These are phyloP conservation scores for Malacosoma neustria DNA, from an alignment of 2,888 invertebrate genomes.

Conservation along the genomic window DNA sequence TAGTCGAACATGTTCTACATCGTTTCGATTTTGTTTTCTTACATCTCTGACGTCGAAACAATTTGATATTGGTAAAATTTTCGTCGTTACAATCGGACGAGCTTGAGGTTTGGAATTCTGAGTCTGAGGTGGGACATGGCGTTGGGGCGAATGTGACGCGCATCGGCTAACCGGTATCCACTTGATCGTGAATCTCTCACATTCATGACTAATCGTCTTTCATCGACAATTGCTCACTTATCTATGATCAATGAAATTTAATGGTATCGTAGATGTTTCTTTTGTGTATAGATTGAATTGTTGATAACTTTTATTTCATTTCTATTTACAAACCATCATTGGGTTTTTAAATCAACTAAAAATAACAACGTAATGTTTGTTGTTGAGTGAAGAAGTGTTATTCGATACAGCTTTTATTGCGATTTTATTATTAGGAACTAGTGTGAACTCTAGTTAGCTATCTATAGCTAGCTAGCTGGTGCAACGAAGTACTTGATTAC, in stretches of 20 bases:
- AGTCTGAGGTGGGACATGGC: constrained; percentile 40
- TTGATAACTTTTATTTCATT: not conserved
- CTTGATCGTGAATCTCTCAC: constrained; percentile 1
- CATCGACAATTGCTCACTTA: not conserved
- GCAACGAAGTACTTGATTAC: too few relatives aligned
- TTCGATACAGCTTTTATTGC: too few relatives aligned
- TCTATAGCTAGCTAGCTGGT: too few relatives aligned
- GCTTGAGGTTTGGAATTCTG: constrained; percentile 2
- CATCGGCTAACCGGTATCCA: constrained; percentile 25
- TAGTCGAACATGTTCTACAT: constrained; percentile 3
- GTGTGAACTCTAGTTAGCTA: too few relatives aligned
- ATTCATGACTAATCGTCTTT: not conserved
- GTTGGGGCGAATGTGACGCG: constrained; percentile 57
- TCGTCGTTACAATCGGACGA: constrained; percentile 8
- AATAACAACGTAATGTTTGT: too few relatives aligned
- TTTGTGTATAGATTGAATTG: not conserved
- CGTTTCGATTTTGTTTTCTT: not conserved
- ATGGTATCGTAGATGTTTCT: not conserved
- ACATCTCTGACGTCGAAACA: constrained; percentile 23
- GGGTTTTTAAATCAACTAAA: too few relatives aligned
- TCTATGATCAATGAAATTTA: not conserved
- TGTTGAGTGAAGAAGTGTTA: too few relatives aligned
- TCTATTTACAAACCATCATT: too few relatives aligned
- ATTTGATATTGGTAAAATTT: not conserved
- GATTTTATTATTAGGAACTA: too few relatives aligned